Evolutionary conservation across 2,888 invertebrate species (phyloP), one percentile per base, ranked within the genome.

Genomic region (Schizaphis graminum): DNA sequence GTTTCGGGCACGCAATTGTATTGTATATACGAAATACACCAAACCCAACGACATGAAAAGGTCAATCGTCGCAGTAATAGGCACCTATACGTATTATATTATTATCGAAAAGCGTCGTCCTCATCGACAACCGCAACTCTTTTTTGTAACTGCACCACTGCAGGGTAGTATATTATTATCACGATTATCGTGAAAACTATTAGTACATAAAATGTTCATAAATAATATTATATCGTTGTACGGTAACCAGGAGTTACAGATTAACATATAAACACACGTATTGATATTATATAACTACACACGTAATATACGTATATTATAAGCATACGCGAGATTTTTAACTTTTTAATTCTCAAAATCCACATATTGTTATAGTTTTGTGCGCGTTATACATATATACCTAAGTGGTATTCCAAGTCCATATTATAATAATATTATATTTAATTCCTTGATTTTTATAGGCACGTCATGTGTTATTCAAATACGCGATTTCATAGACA

Each of bases 1-100:
- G 85, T 91, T 91, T n/a, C 4, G 41, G 11, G 61, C 94, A 94
- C 94, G 94, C 94, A n/a, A 94, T 57, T 24, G 13, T 41, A 21
- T 26, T 11, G 57, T 67, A 90, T 21, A 21, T 35, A 77, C 35
- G 77, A 77, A 77, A 77, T 77, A 77, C 77, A 77, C 77, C 77
- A 35, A 77, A 77, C 77, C 21, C 21, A 7, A 77, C 49, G 61
- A 91, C 67, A 94, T 53, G 90, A 91, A 94, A 90, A 94, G 89
- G 94, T 91, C 94, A 94, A 94, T 93, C 77, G 77, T 89, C 77
- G 35, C 35, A 21, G 7, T 35, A 35, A 77, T 77, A 56, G 26
- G 47, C 47, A 16, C 86, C 86, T 47, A 44, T 86, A 53, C 8
- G 77, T 35, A 35, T 35, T 77, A 35, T 35, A 91, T 91, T 35